Conservation (phyloP, 2,113 vertebrate genomes). For the Corvus moneduloides region DNA sequence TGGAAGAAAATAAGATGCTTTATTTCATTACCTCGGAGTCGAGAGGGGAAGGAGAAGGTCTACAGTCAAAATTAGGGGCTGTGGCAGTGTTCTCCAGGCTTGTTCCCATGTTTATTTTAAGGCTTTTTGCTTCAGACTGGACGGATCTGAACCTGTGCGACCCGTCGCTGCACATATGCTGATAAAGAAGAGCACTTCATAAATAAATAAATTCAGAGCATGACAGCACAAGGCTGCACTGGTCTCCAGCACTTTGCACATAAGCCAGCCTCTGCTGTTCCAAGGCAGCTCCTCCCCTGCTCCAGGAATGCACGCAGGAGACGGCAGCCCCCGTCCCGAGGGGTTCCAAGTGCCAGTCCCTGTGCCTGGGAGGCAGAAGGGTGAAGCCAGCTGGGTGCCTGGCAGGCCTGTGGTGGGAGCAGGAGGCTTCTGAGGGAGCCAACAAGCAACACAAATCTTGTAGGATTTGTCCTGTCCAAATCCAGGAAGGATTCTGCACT, state of each 20-base stretch:
- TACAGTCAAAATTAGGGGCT: slow-evolving; percentile 29
- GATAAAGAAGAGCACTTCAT: not conserved
- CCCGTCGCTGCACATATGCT: not conserved
- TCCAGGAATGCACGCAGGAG: not conserved
- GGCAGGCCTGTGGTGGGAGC: not conserved
- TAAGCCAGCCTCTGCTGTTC: fast-evolving
- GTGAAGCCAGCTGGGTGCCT: not conserved
- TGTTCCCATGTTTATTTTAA: not conserved
- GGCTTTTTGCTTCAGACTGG: not conserved
- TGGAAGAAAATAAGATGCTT: slow-evolving; percentile 62
- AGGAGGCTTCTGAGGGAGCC: not conserved
- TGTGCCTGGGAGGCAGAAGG: not conserved
- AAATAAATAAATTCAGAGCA: not conserved
- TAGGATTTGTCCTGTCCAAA: fast-evolving
- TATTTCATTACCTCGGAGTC: slow-evolving; percentile 35
- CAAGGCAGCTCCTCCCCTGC: not conserved
- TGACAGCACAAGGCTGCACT: not conserved
- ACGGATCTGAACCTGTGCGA: not conserved
- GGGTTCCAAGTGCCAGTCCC: not conserved
- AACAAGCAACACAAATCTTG: not conserved
- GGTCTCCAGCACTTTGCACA: not conserved
- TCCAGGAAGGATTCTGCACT: not conserved
- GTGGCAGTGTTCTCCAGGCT: not conserved
- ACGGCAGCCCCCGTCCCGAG: fast-evolving
- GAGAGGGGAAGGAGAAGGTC: slow-evolving; percentile 47